A percentile compares a stretch with the other conserved stretches of the same genome.
Conservation (phyloP, 2,888 invertebrate genomes). For the Phalera bucephala region DNA sequence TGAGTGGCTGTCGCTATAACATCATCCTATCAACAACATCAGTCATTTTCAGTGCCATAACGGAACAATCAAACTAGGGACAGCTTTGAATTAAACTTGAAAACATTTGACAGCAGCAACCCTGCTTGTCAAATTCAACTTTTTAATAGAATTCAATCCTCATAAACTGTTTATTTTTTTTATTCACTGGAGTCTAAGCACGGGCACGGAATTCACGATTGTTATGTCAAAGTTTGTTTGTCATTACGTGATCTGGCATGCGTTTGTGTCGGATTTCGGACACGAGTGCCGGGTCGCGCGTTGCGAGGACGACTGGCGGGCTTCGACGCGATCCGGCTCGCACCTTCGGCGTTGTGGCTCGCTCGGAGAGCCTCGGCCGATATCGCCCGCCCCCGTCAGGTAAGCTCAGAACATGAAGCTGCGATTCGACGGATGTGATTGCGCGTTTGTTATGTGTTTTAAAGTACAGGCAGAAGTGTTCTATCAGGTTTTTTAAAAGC, state of each 20-base stretch:
- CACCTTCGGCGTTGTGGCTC: conserved; percentile 35
- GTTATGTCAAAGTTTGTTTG: conserved; percentile 43
- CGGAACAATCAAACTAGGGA: conserved; percentile 29
- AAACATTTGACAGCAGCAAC: conserved; percentile 27
- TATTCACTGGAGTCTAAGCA: conserved; percentile 28
- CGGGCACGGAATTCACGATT: conserved; percentile 23
- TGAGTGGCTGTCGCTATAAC: no score
- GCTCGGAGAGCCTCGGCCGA: conserved; percentile 44
- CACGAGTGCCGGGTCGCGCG: conserved; percentile 42
- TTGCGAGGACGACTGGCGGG: conserved; percentile 58
- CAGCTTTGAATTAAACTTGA: conserved; percentile 25
- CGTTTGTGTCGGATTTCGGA: conserved; percentile 26
- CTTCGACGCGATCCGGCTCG: conserved; percentile 28
- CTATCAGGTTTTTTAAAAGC: no score
- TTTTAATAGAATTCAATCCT: conserved; percentile 24
- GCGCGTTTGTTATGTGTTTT: conserved; percentile 9
- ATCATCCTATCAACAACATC: no score
- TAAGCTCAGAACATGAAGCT: conserved; percentile 41
- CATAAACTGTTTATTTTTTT: conserved; percentile 7
- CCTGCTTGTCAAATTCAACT: conserved; percentile 20
- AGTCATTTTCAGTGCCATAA: conserved; percentile 24
- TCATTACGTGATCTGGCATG: conserved; percentile 41
- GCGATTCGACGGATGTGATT: conserved; percentile 43
- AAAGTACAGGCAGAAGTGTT: conserved; percentile 6
- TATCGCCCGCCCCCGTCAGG: conserved; percentile 55